Evolutionary conservation across 2,797 vertebrate genomes (phyloP), one percentile per base, ranked within the genome.

Genomic region (Lagocephalus sceleratus): DNA sequence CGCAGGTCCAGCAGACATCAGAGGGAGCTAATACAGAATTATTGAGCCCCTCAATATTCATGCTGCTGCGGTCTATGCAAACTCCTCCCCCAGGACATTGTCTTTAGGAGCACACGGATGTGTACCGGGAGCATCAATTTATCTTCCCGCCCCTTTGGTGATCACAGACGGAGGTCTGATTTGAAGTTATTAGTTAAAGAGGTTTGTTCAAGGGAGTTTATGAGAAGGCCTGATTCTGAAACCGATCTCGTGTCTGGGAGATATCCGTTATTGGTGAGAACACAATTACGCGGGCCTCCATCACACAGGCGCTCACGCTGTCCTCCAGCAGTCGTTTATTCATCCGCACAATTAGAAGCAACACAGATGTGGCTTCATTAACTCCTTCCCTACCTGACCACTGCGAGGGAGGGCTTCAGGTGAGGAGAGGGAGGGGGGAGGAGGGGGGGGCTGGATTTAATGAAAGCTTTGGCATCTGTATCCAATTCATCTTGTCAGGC

Each of bases 401-500:
- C 58, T 60, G 72, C 38, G 63, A 74, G 51, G 16, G 17, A 75
- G 63, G 73, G 78, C 74, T 86, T 78, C 78, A 81, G 87, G 83
- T 85, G 80, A 66, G 57, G 63, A 39, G 53, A 45, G 23, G 51
- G 56, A 47, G 42, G 50, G 51, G n/a, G 6, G 50, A 50, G 46
- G 71, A 56, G 66, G 67, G 58, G 69, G 60, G 71, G 66, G 61
- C 69, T 2, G 16, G 67, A 76, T 85, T 81, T 87, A 86, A 87
- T 88, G 85, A 86, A 86, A 82, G 84, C 80, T 78, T 71, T 83
- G 78, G 76, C 82, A 84, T 89, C 82, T 83, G 77, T 63, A 77
- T 73, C 71, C 65, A 65, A 90, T 88, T 89, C 76, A 84, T 88
- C 85, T 87, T 90, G 78, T 83, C 87, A 86, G 53, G 29, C 76